phyloP scores from a whole-genome alignment of 2,113 vertebrate genomes.

The Caretta caretta region DNA sequence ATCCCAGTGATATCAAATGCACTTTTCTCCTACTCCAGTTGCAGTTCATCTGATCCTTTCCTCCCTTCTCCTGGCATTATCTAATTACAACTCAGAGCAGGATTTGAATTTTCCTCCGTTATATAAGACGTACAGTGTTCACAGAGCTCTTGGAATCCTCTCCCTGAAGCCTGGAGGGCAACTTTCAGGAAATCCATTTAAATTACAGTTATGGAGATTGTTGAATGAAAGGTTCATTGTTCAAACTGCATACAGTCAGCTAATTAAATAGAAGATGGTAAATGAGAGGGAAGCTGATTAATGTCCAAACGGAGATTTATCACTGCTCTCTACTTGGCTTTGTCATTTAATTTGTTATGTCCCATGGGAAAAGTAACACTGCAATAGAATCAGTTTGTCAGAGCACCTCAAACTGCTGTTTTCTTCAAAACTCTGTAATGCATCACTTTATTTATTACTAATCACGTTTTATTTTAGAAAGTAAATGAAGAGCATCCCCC shows the following conservation, averaged over 20 bases:
- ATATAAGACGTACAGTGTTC: conserved; percentile 48
- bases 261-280: conserved; percentile 71
- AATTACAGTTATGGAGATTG: conserved; percentile 63
- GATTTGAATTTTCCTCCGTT: conserved; percentile 64
- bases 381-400: conserved; percentile 43
- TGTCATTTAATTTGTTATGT: conserved; percentile 52
- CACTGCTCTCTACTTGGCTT: conserved; percentile 38
- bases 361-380: conserved; percentile 33
- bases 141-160: conserved; percentile 45
- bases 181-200: conserved; percentile 72
- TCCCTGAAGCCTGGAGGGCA: conserved; percentile 12
- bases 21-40: conserved; percentile 33
- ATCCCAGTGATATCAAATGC: conserved; percentile 52
- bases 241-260: conserved; percentile 60
- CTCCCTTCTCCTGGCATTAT: conserved; percentile 57
- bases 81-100: conserved; percentile 16
- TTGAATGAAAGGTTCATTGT: conserved; percentile 67
- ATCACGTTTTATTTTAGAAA: conserved; percentile 54
- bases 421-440: conserved; percentile 2
- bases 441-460: conserved; percentile 61
- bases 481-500: conserved; percentile 29
- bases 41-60: conserved; percentile 32
- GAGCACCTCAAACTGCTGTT: conserved; percentile 48
- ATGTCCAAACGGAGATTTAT: conserved; percentile 14
- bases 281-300: conserved; percentile 71